Evolutionary conservation across 2,888 invertebrate genomes (phyloP).

Genomic region (Arrhopalites spinosus): DNA sequence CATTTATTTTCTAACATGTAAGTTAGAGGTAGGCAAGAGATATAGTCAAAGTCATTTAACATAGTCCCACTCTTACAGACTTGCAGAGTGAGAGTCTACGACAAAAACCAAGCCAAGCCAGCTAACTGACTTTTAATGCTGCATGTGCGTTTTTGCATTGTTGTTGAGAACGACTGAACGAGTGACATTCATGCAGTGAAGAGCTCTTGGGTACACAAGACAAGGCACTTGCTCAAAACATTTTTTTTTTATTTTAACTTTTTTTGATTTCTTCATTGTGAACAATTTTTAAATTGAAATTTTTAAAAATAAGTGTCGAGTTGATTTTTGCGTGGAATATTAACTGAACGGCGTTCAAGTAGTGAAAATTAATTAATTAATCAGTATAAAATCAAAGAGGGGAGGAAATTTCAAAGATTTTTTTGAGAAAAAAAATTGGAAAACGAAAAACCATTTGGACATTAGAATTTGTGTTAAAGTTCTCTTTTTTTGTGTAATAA

Average conservation of each 20-base stretch:
- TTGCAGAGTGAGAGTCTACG: neutral
- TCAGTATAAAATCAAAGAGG: neutral
- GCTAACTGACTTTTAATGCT: no score
- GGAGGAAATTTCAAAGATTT: slow-evolving; percentile 1
- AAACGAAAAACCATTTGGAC: neutral
- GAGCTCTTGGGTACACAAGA: no score
- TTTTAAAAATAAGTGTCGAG: no score
- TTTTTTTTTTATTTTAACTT: no score
- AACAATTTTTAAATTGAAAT: neutral
- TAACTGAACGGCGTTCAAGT: neutral
- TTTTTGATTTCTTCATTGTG: neutral
- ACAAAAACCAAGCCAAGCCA: no score
- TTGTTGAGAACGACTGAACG: no score
- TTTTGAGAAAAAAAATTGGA: neutral
- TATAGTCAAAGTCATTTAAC: no score
- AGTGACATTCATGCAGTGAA: no score
- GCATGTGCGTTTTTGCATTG: neutral
- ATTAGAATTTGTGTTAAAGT: neutral
- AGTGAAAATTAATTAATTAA: neutral
- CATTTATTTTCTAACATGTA: neutral
- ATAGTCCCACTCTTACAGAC: neutral
- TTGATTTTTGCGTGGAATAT: neutral
- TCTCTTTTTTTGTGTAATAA: neutral
- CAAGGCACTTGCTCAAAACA: no score
- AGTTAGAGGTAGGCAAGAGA: neutral